Percentiles rank a stretch among this genome's conserved stretches.
Conservation (phyloP, 2,113 vertebrate species). For the Protobothrops flavoviridis region DNA sequence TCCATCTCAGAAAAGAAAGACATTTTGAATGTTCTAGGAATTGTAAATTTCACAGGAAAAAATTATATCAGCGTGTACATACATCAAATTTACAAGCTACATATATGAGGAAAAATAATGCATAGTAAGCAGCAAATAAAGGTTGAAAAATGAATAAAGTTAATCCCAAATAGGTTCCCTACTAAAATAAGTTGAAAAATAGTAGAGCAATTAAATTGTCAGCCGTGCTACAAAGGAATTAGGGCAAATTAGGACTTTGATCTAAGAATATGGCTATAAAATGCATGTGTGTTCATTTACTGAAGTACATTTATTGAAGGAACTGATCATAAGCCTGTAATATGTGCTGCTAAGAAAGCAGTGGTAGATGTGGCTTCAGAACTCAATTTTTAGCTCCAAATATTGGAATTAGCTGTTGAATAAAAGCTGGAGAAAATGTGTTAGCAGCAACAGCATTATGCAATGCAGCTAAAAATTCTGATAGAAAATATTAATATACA, state of each 20-base stretch:
- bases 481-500: background rate
- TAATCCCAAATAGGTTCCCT: background rate
- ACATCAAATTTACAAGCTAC: background rate
- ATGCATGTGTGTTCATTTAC: background rate
- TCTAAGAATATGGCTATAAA: background rate
- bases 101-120: background rate
- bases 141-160: background rate
- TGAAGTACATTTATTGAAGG: background rate
- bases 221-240: background rate
- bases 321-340: background rate
- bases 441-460: background rate
- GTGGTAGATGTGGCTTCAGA: background rate
- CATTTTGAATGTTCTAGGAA: background rate
- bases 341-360: background rate
- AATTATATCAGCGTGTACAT: background rate
- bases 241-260: background rate
- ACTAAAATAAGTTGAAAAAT: background rate
- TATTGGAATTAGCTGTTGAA: background rate
- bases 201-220: background rate
- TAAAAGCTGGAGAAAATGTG: background rate
- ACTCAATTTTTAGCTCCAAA: background rate
- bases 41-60: background rate
- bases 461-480: background rate
- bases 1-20: background rate
- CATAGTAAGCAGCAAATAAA: background rate